phyloP scores from a whole-genome alignment of 2,113 vertebrate genomes.

The Pteruthius melanotis region DNA sequence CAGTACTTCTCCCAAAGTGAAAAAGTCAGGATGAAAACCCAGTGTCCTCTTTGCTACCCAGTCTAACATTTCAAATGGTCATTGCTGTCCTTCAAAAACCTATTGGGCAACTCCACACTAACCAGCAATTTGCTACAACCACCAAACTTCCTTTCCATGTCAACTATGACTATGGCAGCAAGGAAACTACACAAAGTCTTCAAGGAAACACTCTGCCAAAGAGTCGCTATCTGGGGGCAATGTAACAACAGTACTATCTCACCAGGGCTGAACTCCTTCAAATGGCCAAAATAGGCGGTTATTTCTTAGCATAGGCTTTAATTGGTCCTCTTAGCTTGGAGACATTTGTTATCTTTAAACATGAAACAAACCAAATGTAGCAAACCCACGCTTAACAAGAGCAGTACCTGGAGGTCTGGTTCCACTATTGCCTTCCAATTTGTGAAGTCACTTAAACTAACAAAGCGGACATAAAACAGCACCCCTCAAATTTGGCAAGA shows the following conservation, averaged over 20 bases:
- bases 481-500: background rate
- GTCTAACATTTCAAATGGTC: background rate
- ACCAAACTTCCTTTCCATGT: background rate
- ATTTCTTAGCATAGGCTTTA: rapidly evolving
- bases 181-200: background rate
- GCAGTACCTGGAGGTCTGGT: background rate
- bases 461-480: background rate
- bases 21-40: background rate
- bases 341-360: background rate
- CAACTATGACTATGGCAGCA: background rate
- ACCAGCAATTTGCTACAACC: background rate
- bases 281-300: background rate
- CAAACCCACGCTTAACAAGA: background rate
- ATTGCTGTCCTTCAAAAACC: rapidly evolving
- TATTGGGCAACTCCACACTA: background rate
- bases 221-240: background rate
- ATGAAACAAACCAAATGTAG: background rate
- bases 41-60: background rate
- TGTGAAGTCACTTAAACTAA: conserved; percentile 17
- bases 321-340: background rate
- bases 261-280: background rate
- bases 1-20: background rate
- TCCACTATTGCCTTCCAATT: background rate
- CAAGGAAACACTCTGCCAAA: background rate
- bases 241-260: background rate